A percentile compares a stretch with the other conserved stretches of the same genome.
These are phyloP conservation scores for Molorchus minor DNA, from an alignment of 2,888 invertebrate species.

Conservation along the genomic window DNA sequence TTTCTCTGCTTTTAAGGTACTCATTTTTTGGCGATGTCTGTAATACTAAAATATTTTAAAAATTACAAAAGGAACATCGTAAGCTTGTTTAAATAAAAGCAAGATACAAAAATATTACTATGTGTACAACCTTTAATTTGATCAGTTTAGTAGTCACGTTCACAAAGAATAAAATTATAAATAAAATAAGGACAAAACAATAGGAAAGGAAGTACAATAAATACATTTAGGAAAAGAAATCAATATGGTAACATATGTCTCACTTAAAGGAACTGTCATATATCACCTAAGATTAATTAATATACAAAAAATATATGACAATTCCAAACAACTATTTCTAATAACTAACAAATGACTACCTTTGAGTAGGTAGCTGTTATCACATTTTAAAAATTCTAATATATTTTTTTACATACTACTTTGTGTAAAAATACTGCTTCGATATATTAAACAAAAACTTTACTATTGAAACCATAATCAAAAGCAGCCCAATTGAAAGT, in stretches of 20 bases:
- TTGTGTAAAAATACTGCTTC: constrained; percentile 29
- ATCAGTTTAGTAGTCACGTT: constrained; percentile 24
- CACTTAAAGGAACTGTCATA: constrained; percentile 50
- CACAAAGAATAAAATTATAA: constrained; percentile 42
- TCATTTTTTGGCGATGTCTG: not conserved
- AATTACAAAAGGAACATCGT: constrained; percentile 41
- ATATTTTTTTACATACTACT: constrained; percentile 26
- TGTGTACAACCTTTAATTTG: constrained; percentile 54
- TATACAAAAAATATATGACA: constrained; percentile 32
- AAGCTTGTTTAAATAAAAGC: constrained; percentile 46
- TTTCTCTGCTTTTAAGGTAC: no score
- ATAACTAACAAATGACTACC: constrained; percentile 49
- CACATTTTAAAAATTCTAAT: constrained; percentile 57
- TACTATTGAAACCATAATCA: constrained; percentile 4
- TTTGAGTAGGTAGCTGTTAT: constrained; percentile 48
- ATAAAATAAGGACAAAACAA: constrained; percentile 32
- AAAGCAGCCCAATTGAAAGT: not conserved
- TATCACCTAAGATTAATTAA: constrained; percentile 23
- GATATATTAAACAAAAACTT: constrained; percentile 22
- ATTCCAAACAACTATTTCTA: constrained; percentile 37
- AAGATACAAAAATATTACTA: constrained; percentile 51
- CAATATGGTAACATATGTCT: constrained; percentile 60
- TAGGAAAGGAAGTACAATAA: constrained; percentile 43
- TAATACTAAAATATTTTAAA: constrained; percentile 9
- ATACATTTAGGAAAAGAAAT: constrained; percentile 44